phyloP scores from a whole-genome alignment of 2,797 vertebrate genomes.

The Pitangus sulphuratus region DNA sequence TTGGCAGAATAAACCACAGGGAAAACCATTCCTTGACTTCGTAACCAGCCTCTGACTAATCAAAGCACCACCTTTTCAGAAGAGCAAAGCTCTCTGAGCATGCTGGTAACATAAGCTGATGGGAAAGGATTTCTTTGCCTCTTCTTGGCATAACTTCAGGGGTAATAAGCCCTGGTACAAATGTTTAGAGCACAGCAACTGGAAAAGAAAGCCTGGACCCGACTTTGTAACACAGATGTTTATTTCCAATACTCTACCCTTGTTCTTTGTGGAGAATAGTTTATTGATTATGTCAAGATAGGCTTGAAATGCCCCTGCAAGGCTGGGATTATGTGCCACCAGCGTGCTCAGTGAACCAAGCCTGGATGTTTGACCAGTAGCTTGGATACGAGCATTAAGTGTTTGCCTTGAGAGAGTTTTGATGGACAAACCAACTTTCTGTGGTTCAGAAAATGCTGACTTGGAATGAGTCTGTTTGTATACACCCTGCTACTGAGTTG shows the following conservation, averaged over 20 bases:
- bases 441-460: background rate
- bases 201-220: background rate
- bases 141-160: background rate
- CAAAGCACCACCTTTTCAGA: background rate
- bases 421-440: background rate
- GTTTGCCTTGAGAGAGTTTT: background rate
- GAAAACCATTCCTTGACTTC: background rate
- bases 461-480: background rate
- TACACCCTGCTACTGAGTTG: background rate
- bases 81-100: background rate
- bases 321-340: background rate
- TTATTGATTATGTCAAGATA: slow-evolving; percentile 20
- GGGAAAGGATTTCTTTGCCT: background rate
- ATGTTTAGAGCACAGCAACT: background rate
- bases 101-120: background rate
- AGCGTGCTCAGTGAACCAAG: background rate
- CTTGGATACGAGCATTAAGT: background rate
- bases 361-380: background rate
- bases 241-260: background rate
- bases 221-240: background rate
- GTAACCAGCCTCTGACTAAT: background rate
- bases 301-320: background rate
- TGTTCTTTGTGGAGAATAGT: background rate
- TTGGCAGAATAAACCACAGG: background rate
- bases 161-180: background rate